Evolutionary conservation across 2,888 invertebrate species (phyloP), one percentile per base, ranked within the genome.

Genomic region (Amorpha juglandis): DNA sequence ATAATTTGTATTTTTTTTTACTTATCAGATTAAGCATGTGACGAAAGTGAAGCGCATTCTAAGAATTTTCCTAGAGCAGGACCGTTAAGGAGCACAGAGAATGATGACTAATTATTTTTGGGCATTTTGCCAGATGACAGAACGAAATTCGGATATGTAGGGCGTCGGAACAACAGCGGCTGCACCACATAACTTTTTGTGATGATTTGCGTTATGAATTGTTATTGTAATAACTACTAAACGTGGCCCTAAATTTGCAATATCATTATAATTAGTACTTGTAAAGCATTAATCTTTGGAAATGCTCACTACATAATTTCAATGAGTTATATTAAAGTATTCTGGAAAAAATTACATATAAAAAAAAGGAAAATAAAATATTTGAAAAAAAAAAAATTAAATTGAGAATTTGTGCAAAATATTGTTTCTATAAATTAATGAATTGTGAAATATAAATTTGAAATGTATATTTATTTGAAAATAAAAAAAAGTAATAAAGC

Each of bases 21-120:
- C 45, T 11, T 1, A 45, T 45, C 9, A 45, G 12, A 45, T 45
- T 45, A 45, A 11, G 45, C 11, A 38, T 51, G 19, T 38, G 12
- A 19, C 19, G 11, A 58, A 58, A 38, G 7, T 71, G 74, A 74
- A 74, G 74, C 79, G 75, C 64, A 66, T 88, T 87, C 84, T 77
- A 35, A 80, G 85, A 86, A 86, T 69, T 73, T 68, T 79, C 77
- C 75, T 82, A 82, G 82, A 79, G 81, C 84, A 86, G 82, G 78
- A 80, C 76, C 75, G 79, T 78, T 81, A 79, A 80, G 79, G 80
- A 75, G 77, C 76, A 74, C 74, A 73, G 74, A 66, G 74, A 75
- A 81, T 78, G 87, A 85, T 90, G 90, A 90, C 89, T 90, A 91
- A 91, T 89, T 89, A 91, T 88, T 88, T 90, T 87, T 82, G 83